These are phyloP conservation scores for Morpho deidamia DNA, from an alignment of 2,888 invertebrate genomes.

Conservation along the genomic window DNA sequence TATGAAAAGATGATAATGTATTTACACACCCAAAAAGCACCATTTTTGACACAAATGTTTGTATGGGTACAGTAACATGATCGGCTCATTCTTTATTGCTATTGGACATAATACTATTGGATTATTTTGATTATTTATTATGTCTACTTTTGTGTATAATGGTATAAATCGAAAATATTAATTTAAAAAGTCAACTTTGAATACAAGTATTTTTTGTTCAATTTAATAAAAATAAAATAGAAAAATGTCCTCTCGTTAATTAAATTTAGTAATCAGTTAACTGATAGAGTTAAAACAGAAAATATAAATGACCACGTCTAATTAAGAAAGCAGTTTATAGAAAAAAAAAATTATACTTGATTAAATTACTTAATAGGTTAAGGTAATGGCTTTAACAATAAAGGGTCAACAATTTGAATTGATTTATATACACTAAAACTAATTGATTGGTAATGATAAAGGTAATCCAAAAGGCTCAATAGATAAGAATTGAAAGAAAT, in stretches of 20 bases:
- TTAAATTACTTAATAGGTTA: slow-evolving; percentile 43
- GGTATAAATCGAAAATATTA: too few relatives aligned
- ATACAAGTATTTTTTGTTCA: neutral
- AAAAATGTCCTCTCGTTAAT: slow-evolving; percentile 39
- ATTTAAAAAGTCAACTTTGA: neutral
- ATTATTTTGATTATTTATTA: slow-evolving; percentile 4
- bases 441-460: slow-evolving; percentile 33
- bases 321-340: slow-evolving; percentile 45
- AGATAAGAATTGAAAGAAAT: slow-evolving; percentile 16
- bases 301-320: slow-evolving; percentile 41
- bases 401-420: slow-evolving; percentile 58
- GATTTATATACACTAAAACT: slow-evolving; percentile 66
- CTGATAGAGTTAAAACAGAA: slow-evolving; percentile 53
- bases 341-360: slow-evolving; percentile 47
- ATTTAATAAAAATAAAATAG: slow-evolving; percentile 25
- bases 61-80: slow-evolving; percentile 31
- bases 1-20: slow-evolving; percentile 49
- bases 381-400: slow-evolving; percentile 52
- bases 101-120: slow-evolving; percentile 6
- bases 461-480: slow-evolving; percentile 23
- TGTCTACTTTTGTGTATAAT: neutral
- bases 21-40: slow-evolving; percentile 65
- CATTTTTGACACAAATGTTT: slow-evolving; percentile 60
- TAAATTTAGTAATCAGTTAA: slow-evolving; percentile 52
- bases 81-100: slow-evolving; percentile 3